phyloP scores from a whole-genome alignment of 2,797 vertebrate genomes.

The Gallinago nigripennis region DNA sequence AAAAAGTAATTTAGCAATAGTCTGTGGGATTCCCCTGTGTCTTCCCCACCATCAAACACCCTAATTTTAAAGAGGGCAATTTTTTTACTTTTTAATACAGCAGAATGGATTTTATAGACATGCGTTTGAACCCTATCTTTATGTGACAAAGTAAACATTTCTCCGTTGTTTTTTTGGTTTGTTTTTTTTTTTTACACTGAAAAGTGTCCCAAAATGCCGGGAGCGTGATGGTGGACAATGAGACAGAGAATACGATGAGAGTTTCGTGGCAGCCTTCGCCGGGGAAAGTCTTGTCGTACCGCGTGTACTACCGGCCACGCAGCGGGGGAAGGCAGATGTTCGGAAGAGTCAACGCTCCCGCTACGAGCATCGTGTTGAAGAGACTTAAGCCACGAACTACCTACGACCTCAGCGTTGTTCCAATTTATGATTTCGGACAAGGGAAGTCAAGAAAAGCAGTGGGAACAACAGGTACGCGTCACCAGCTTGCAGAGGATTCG shows the following conservation, averaged over 20 bases:
- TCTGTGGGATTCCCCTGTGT: neutral
- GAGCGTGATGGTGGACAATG: conserved; percentile 83
- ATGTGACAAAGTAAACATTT: conserved; percentile 14
- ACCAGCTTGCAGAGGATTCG: neutral
- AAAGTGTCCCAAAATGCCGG: conserved; percentile 83
- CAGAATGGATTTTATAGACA: neutral
- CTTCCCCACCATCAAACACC: neutral
- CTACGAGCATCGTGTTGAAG: conserved; percentile 83
- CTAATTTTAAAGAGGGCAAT: neutral
- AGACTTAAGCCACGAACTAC: conserved; percentile 86
- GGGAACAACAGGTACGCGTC: conserved; percentile 92
- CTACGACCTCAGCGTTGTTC: conserved; percentile 87
- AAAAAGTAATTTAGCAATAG: neutral
- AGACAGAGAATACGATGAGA: conserved; percentile 89
- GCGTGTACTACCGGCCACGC: conserved; percentile 81
- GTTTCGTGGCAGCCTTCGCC: conserved; percentile 87
- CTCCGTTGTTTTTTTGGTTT: neutral
- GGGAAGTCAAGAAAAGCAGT: conserved; percentile 96
- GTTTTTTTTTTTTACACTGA: conserved; percentile 16
- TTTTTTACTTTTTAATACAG: neutral
- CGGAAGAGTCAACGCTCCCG: conserved; percentile 78
- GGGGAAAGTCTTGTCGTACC: conserved; percentile 86
- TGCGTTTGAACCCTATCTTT: neutral
- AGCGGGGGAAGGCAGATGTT: conserved; percentile 82
- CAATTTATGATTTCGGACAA: conserved; percentile 89